Evolutionary conservation across 2,888 invertebrate species (phyloP).

Genomic region (Eupithecia exiguata): DNA sequence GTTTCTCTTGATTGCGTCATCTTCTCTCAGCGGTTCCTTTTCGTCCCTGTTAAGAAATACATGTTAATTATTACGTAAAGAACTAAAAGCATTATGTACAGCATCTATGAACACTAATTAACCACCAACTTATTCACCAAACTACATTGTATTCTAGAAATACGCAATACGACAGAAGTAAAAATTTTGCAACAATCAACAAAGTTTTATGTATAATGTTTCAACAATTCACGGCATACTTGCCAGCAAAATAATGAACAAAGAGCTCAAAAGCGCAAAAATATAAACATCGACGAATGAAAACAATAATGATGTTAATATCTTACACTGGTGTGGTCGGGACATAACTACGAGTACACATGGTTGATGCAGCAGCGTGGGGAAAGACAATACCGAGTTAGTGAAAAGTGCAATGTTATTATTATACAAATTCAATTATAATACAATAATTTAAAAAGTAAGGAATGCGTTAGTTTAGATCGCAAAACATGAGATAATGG

Average conservation of each 20-base stretch:
- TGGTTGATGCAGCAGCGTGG: slow-evolving; percentile 79
- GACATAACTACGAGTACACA: slow-evolving; percentile 81
- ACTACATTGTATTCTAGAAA: slow-evolving; percentile 12
- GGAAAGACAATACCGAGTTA: slow-evolving; percentile 64
- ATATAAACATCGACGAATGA: slow-evolving; percentile 43
- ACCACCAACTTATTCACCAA: slow-evolving; percentile 22
- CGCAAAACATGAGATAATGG: slow-evolving; percentile 39
- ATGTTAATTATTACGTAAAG: slow-evolving; percentile 13
- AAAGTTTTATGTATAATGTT: neutral
- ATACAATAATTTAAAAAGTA: slow-evolving; percentile 19
- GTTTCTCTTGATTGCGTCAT: slow-evolving; percentile 88
- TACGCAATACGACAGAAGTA: slow-evolving; percentile 16
- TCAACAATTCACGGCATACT: slow-evolving; percentile 37
- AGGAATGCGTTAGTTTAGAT: slow-evolving; percentile 21
- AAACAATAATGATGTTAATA: slow-evolving; percentile 48
- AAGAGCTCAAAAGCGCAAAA: slow-evolving; percentile 20
- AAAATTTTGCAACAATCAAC: neutral
- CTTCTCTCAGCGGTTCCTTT: slow-evolving; percentile 90
- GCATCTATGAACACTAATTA: slow-evolving; percentile 30
- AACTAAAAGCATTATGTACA: slow-evolving; percentile 38
- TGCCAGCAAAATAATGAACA: slow-evolving; percentile 39
- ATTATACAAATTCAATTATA: slow-evolving; percentile 33
- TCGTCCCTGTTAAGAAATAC: slow-evolving; percentile 84
- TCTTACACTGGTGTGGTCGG: slow-evolving; percentile 88
- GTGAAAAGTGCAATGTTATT: slow-evolving; percentile 60